Percentiles rank a stretch among this genome's conserved stretches.
Conservation (phyloP, 2,888 invertebrate species). For the Chymomyza caudatula region DNA sequence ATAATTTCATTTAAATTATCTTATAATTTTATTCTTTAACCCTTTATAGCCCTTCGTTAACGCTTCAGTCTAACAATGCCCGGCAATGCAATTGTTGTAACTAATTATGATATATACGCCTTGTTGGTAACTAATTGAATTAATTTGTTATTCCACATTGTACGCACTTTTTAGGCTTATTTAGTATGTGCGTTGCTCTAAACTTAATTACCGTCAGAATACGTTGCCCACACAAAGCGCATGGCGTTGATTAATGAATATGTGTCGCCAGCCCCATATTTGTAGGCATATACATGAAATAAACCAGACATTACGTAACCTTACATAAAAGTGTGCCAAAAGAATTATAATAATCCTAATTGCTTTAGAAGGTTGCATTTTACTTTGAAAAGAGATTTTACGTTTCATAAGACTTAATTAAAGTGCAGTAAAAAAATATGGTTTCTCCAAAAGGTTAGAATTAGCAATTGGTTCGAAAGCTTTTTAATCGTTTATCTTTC, state of each 20-base stretch:
- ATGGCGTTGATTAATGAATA: not conserved
- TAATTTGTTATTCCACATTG: not conserved
- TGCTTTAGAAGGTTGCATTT: no score
- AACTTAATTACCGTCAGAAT: not conserved
- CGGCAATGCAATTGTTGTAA: no score
- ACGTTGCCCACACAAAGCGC: not conserved
- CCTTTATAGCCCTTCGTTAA: no score
- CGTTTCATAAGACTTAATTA: no score
- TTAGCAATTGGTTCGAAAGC: no score
- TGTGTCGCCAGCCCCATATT: not conserved
- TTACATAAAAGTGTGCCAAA: no score
- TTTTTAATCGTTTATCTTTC: no score
- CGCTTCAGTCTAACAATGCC: no score
- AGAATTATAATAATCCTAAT: no score
- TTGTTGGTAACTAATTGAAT: not conserved
- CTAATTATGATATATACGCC: not conserved
- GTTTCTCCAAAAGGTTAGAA: no score
- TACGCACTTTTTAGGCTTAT: not conserved
- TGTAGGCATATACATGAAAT: not conserved
- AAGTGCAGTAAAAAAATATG: no score
- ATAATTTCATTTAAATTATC: not conserved
- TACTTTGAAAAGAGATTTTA: no score
- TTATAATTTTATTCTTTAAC: not conserved
- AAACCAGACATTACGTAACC: not conserved
- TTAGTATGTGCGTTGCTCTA: not conserved